phyloP scores from a whole-genome alignment of 2,888 invertebrate genomes.

The Autographa pulchrina region DNA sequence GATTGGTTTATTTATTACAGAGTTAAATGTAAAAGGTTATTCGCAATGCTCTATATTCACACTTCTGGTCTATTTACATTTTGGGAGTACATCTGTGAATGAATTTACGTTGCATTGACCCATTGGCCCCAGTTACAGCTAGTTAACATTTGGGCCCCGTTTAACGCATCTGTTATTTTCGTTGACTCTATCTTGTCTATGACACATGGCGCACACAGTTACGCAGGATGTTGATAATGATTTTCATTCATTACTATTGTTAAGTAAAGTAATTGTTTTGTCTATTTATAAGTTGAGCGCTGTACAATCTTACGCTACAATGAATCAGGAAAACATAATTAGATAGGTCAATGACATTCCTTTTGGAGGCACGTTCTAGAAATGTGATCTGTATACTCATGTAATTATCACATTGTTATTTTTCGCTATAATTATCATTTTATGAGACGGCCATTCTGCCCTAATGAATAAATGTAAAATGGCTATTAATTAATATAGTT shows the following conservation, averaged over 20 bases:
- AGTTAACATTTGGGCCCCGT: constrained; percentile 45
- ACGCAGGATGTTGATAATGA: constrained; percentile 83
- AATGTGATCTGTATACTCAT: constrained; percentile 19
- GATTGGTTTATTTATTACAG: background rate
- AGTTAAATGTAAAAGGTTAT: background rate
- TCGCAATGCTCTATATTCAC: background rate
- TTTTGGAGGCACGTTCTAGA: constrained; percentile 28
- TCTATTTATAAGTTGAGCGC: constrained; percentile 71
- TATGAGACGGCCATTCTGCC: background rate
- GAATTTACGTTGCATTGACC: constrained; percentile 51
- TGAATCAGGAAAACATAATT: constrained; percentile 58
- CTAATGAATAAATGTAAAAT: background rate
- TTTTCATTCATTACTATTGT: constrained; percentile 76
- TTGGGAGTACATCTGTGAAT: background rate
- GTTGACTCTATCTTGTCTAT: constrained; percentile 52
- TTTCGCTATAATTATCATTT: background rate
- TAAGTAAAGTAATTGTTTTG: constrained; percentile 69
- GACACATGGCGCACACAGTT: constrained; percentile 74
- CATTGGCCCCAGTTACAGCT: constrained; percentile 52
- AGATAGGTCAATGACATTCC: constrained; percentile 45
- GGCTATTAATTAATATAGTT: background rate
- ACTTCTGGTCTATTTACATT: constrained; percentile 5
- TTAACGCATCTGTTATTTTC: constrained; percentile 60
- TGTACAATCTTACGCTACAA: constrained; percentile 53
- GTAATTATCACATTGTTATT: constrained; percentile 27